These are phyloP conservation scores for Danio aesculapii DNA, from an alignment of 2,797 vertebrate genomes.

Conservation along the genomic window DNA sequence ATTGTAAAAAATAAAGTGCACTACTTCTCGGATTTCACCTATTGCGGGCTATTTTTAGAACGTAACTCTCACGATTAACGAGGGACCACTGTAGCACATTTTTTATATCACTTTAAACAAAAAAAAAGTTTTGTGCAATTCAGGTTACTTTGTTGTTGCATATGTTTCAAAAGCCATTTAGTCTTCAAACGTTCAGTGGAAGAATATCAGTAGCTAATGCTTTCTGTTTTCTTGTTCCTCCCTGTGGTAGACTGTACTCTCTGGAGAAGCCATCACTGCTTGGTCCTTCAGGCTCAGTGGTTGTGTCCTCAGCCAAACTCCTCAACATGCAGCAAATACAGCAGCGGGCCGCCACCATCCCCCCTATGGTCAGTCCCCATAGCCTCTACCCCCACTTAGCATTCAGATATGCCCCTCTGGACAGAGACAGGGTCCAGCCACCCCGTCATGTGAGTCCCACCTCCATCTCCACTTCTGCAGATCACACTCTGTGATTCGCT, in stretches of 20 bases:
- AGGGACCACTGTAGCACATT: too few relatives aligned
- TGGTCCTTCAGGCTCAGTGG: conserved; percentile 83
- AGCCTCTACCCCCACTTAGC: conserved; percentile 57
- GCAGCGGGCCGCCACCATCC: conserved; percentile 92
- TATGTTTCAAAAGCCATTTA: not conserved
- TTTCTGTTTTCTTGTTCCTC: conserved; percentile 12
- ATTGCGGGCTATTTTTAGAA: too few relatives aligned
- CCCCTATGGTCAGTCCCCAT: conserved; percentile 89
- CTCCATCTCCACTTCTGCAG: conserved; percentile 43
- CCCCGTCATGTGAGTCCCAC: conserved; percentile 60
- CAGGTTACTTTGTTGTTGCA: not conserved
- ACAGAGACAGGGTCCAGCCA: conserved; percentile 54
- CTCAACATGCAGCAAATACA: conserved; percentile 95
- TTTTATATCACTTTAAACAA: too few relatives aligned
- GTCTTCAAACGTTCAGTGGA: not conserved
- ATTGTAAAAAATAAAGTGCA: too few relatives aligned
- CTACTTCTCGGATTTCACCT: too few relatives aligned
- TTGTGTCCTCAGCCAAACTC: conserved; percentile 89
- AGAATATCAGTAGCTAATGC: not conserved
- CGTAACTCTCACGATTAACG: too few relatives aligned
- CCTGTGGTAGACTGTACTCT: conserved; percentile 82
- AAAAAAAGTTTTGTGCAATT: not conserved
- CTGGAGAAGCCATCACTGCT: conserved; percentile 92
- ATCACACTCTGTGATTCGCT: conserved; percentile 24
- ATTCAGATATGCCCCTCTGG: conserved; percentile 59